These are phyloP conservation scores for Otolemur garnettii DNA, from an alignment of 2,113 vertebrate genomes.

Conservation along the genomic window DNA sequence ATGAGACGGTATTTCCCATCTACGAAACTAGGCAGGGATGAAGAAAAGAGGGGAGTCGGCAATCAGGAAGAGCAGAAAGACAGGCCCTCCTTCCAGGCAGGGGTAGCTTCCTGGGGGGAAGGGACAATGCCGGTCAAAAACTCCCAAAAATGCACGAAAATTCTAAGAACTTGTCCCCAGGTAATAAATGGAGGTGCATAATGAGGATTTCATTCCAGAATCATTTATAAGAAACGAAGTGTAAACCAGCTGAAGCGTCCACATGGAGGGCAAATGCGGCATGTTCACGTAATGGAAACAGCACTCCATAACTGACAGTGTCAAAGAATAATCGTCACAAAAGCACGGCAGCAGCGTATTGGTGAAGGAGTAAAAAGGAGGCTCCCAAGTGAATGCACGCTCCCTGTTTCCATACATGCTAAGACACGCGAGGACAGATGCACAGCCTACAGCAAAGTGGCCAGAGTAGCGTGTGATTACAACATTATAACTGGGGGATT, in stretches of 20 bases:
- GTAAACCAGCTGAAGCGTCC: background rate
- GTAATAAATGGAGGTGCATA: background rate
- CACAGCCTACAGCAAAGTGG: fast-evolving
- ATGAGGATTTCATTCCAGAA: background rate
- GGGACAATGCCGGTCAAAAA: background rate
- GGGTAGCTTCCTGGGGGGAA: background rate
- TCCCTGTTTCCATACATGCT: too few species aligned
- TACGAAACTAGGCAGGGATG: too few species aligned
- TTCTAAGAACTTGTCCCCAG: background rate
- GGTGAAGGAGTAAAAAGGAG: background rate
- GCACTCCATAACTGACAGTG: fast-evolving
- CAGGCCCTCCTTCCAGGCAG: background rate
- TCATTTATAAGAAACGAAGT: background rate
- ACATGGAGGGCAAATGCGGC: background rate
- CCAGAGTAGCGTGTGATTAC: background rate
- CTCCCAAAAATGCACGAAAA: too few species aligned
- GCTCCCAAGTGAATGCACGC: too few species aligned
- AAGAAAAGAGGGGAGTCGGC: too few species aligned
- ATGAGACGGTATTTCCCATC: background rate
- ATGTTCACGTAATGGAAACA: background rate
- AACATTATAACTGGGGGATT: background rate
- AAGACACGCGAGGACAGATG: background rate
- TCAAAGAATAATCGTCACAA: fast-evolving
- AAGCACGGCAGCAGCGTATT: fast-evolving
- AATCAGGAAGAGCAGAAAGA: background rate